Evolutionary conservation across 1,140 invertebrate genomes (phyloP).

Genomic region (Bicyclus anynana): DNA sequence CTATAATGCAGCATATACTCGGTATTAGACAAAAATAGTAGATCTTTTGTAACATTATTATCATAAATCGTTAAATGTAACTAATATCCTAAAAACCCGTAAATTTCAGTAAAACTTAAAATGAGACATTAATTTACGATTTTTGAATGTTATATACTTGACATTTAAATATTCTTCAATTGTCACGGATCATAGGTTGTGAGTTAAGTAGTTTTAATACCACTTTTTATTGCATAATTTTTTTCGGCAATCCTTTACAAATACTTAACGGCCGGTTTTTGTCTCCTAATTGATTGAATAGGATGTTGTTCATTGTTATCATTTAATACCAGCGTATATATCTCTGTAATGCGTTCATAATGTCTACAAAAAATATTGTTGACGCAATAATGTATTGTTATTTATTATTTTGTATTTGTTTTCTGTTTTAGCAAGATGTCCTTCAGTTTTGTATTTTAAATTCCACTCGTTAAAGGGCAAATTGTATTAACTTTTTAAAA

Average conservation of each 20-base stretch:
- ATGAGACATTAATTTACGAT: background rate
- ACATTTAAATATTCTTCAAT: slow-evolving; percentile 13
- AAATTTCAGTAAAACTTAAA: background rate
- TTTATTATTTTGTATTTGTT: background rate
- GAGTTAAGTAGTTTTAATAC: background rate
- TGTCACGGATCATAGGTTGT: slow-evolving; percentile 20
- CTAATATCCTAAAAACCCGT: background rate
- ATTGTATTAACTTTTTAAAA: no score
- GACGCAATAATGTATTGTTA: background rate
- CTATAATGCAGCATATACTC: slow-evolving; percentile 62
- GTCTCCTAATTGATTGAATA: slow-evolving; percentile 14
- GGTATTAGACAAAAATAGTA: slow-evolving; percentile 3
- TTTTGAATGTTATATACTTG: background rate
- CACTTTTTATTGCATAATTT: slow-evolving; percentile 3
- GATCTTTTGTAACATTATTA: background rate
- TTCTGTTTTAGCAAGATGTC: no score
- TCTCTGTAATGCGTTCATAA: background rate
- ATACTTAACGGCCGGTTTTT: slow-evolving; percentile 4
- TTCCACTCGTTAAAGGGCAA: no score
- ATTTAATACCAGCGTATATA: slow-evolving; percentile 4
- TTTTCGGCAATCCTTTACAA: background rate
- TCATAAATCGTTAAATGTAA: background rate
- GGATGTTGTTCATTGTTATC: slow-evolving; percentile 9
- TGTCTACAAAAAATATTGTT: background rate
- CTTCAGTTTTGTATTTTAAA: no score